These are phyloP conservation scores for Plumapathes pennacea DNA, from an alignment of 92 coral and sea anemone genomes.

Conservation along the genomic window DNA sequence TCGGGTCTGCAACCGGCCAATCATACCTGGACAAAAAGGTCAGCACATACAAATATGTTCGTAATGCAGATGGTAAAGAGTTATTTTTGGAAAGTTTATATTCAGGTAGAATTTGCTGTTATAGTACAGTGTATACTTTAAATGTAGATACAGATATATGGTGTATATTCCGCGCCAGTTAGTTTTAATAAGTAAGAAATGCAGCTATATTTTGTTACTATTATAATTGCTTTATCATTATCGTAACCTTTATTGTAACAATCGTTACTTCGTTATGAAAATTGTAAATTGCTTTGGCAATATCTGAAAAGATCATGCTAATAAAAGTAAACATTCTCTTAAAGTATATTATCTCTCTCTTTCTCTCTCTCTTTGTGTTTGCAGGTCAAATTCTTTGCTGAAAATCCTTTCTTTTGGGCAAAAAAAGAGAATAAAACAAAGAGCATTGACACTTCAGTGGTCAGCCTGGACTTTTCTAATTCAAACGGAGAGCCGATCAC, in stretches of 20 bases:
- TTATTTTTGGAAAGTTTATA: too few relatives aligned
- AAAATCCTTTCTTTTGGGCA: constrained; percentile 44
- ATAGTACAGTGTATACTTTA: too few relatives aligned
- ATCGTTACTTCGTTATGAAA: not conserved
- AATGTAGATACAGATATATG: not conserved
- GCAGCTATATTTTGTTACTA: too few relatives aligned
- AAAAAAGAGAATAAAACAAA: constrained; percentile 6
- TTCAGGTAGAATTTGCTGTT: too few relatives aligned
- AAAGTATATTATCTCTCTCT: not conserved
- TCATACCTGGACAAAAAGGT: constrained; percentile 9
- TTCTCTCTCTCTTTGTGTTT: not conserved
- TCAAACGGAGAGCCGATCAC: constrained; percentile 24
- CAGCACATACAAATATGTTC: not conserved
- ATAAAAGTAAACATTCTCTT: too few relatives aligned
- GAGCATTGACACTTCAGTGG: constrained; percentile 26
- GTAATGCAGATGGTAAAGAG: too few relatives aligned
- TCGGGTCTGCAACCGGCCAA: not conserved
- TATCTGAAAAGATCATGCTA: too few relatives aligned
- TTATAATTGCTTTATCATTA: too few relatives aligned
- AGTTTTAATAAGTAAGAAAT: too few relatives aligned
- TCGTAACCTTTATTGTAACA: too few relatives aligned
- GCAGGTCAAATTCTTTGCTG: constrained; percentile 13
- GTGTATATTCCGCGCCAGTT: not conserved
- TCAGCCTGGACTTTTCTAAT: constrained; percentile 33
- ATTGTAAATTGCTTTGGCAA: not conserved